Evolutionary conservation across 2,888 invertebrate species (phyloP).

Genomic region (Hydrotaea diabolus): DNA sequence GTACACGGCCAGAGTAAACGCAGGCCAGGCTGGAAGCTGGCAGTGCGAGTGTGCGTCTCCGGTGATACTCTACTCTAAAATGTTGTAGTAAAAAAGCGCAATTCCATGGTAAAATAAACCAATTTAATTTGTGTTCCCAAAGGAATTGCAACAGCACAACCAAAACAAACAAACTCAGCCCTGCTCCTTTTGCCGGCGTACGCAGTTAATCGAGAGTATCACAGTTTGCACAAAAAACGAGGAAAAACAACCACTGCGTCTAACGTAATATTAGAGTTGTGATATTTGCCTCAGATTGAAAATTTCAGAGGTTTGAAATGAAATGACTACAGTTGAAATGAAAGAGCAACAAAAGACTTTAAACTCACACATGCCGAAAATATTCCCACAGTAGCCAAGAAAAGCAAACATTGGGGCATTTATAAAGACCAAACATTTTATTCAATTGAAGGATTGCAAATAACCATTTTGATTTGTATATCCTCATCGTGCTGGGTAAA

Average conservation of each 20-base stretch:
- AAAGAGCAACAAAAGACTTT: background rate
- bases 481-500: no score
- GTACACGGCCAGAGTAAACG: background rate
- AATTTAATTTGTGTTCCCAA: constrained; percentile 78
- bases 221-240: background rate
- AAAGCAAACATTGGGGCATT: background rate
- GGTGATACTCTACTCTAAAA: constrained; percentile 14
- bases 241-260: background rate
- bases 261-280: background rate
- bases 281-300: background rate
- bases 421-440: no score
- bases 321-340: background rate
- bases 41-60: background rate
- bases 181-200: background rate
- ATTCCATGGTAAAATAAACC: constrained; percentile 74
- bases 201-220: constrained; percentile 26
- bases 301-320: constrained; percentile 6
- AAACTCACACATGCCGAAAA: no score
- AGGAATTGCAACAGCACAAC: constrained; percentile 65
- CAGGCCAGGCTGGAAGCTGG: background rate
- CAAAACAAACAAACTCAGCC: constrained; percentile 30
- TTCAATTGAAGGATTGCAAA: no score
- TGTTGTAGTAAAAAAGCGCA: constrained; percentile 69
- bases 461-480: no score
- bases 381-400: background rate